phyloP scores from a whole-genome alignment of 2,888 invertebrate species.

The Tetragonula carbonaria region DNA sequence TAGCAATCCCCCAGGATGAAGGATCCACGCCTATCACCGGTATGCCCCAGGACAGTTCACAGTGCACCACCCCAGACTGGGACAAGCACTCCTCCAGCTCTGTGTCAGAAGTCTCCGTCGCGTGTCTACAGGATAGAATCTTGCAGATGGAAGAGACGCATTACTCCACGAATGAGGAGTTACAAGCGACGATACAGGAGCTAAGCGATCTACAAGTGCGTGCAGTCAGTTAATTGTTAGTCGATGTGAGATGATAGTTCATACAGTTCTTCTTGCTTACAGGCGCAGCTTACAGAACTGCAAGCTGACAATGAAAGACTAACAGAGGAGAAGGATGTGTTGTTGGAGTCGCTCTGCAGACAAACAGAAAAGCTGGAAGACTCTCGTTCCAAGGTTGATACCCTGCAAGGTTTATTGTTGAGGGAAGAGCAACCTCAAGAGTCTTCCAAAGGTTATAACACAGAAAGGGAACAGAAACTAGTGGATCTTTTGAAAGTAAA shows the following conservation, averaged over 20 bases:
- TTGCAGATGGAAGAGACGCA: conserved; percentile 97
- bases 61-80: conserved; percentile 94
- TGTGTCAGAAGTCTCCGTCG: conserved; percentile 95
- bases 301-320: conserved; percentile 95
- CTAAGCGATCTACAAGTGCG: conserved; percentile 92
- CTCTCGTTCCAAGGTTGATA: conserved; percentile 92
- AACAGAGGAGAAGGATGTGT: conserved; percentile 94
- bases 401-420: conserved; percentile 91
- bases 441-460: conserved; percentile 85
- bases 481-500: conserved; percentile 92
- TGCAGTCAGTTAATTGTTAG: background rate
- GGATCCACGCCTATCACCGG: conserved; percentile 47
- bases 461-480: conserved; percentile 92
- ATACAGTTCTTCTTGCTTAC: conserved; percentile 64
- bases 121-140: conserved; percentile 96
- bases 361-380: conserved; percentile 97
- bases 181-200: conserved; percentile 97
- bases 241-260: background rate
- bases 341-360: conserved; percentile 94
- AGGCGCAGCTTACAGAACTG: conserved; percentile 92
- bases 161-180: conserved; percentile 94
- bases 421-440: conserved; percentile 88
- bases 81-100: conserved; percentile 95
- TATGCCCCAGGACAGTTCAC: conserved; percentile 85
- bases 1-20: conserved; percentile 84